A percentile compares a stretch with the other conserved stretches of the same genome.
phyloP scores from a whole-genome alignment of 2,888 invertebrate genomes.

The Platerodrilus igneus region DNA sequence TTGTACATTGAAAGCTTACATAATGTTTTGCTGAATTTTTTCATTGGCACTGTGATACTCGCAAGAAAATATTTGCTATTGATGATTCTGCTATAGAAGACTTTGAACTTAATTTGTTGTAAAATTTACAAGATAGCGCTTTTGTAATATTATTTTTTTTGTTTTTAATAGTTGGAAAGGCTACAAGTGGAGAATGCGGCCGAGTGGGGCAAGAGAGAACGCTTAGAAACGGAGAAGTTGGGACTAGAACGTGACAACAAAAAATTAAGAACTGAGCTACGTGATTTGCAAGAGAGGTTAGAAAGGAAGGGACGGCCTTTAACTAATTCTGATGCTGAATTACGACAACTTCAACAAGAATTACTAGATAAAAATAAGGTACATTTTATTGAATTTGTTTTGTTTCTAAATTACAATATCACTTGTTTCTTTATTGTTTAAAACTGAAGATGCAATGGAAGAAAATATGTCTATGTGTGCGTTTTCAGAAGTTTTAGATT shows the following conservation, averaged over 20 bases:
- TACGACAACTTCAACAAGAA: slow-evolving; percentile 62
- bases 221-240: slow-evolving; percentile 85
- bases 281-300: slow-evolving; percentile 66
- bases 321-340: slow-evolving; percentile 61
- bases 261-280: slow-evolving; percentile 64
- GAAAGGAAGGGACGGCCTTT: slow-evolving; percentile 62
- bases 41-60: no score
- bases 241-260: slow-evolving; percentile 86
- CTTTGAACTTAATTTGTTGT: no score
- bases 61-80: no score
- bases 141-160: slow-evolving; percentile 8
- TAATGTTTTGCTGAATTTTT: no score
- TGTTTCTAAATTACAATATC: slow-evolving; percentile 1
- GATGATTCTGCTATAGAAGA: no score
- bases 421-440: no score
- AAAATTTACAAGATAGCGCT: no score
- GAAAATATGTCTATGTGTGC: background rate
- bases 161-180: slow-evolving; percentile 63
- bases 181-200: slow-evolving; percentile 89
- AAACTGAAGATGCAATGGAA: background rate
- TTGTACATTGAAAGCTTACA: no score
- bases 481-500: background rate
- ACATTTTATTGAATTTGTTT: slow-evolving; percentile 21
- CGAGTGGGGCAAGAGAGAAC: slow-evolving; percentile 89
- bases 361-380: slow-evolving; percentile 62